These are phyloP conservation scores for Drosophila arizonae DNA, from an alignment of 1,140 invertebrate species.

Conservation along the genomic window DNA sequence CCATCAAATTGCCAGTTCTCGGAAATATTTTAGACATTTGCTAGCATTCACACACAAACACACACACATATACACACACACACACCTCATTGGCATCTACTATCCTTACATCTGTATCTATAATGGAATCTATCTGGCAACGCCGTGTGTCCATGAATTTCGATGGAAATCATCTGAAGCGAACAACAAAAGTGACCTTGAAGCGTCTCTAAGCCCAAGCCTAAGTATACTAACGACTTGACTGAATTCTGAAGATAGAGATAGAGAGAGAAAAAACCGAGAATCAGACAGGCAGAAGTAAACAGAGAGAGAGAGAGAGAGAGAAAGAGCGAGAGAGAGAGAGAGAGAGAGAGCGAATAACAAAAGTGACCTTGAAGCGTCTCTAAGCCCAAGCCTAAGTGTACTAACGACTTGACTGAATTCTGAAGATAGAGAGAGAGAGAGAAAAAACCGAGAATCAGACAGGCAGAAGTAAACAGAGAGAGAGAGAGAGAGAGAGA, in stretches of 20 bases:
- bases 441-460: too few relatives aligned
- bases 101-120: neutral
- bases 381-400: neutral
- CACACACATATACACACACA: neutral
- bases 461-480: too few relatives aligned
- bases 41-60: neutral
- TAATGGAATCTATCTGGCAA: neutral
- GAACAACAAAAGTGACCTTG: neutral
- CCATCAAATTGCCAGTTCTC: constrained; percentile 23
- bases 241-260: too few relatives aligned
- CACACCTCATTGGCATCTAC: neutral
- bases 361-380: neutral
- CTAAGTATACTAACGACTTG: neutral
- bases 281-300: too few relatives aligned
- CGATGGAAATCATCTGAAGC: neutral
- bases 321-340: too few relatives aligned
- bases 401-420: neutral
- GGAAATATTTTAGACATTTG: constrained; percentile 8
- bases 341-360: too few relatives aligned
- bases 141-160: constrained; percentile 12
- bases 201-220: neutral
- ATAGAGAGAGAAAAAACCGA: too few relatives aligned
- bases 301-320: too few relatives aligned
- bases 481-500: too few relatives aligned
- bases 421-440: too few relatives aligned